Evolutionary conservation across 2,888 invertebrate species (phyloP), one percentile per base, ranked within the genome.

Genomic region (Maniola hyperantus): DNA sequence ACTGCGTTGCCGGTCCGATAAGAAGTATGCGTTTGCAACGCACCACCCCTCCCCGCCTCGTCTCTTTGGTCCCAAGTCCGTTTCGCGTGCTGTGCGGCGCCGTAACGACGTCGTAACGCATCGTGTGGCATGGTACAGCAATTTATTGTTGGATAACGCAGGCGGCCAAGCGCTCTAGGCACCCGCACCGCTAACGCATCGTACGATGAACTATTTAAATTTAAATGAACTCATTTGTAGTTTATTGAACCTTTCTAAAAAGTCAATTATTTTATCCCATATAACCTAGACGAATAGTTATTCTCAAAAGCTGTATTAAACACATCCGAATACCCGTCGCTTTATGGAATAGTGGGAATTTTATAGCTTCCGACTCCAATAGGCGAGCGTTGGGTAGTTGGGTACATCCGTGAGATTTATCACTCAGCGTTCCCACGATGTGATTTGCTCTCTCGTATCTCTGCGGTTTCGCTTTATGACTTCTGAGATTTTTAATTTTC

Each of bases 281-380:
- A 46, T 59, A 46, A 61, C 34, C 11, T n/a, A 46, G 18, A 42
- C 18, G 46, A 33, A 46, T 44, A n/a, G n/a, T 42, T 20, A 50
- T 58, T 58, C 42, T 10, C 61, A 34, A 63, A 50, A 26, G 26
- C 44, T 53, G 65, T 62, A 62, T 62, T 65, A 54, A 67, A 42
- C 20, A 15, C 59, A 50, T 54, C 33, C 66, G 46, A 62, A 65
- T 36, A 44, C 62, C 65, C 8, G 33, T 42, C n/a, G 60, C 15
- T 64, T 65, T 51, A 42, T 50, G 18, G 53, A 58, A 72, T 72
- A 67, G 67, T 74, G 48, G 77, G 85, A 80, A 84, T 86, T 82
- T 85, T 84, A 86, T 84, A 69, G 80, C 79, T 85, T 86, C 86
- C 86, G 80, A 74, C 75, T 54, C 65, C 67, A 70, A 70, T 69